Evolutionary conservation across 2,888 invertebrate species (phyloP).

Genomic region (Philopedon plagiatum): DNA sequence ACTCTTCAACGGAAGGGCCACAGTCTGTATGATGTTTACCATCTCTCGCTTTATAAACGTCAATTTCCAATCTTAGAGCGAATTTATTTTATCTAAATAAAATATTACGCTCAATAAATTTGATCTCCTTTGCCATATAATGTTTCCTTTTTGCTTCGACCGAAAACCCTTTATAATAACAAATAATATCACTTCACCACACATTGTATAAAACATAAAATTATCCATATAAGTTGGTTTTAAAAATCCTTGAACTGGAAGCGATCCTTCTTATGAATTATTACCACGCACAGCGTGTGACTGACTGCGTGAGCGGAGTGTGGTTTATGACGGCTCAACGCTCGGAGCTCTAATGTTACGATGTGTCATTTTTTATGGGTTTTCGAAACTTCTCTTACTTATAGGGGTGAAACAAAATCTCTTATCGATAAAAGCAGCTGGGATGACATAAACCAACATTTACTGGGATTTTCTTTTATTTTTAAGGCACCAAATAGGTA

Average conservation of each 20-base stretch:
- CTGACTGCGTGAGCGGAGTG: constrained; percentile 35
- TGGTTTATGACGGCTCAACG: constrained; percentile 41
- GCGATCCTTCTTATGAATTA: constrained; percentile 42
- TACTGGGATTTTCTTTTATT: constrained; percentile 12
- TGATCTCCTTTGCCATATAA: not conserved
- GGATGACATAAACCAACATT: constrained; percentile 13
- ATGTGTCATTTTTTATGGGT: constrained; percentile 51
- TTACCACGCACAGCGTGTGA: constrained; percentile 43
- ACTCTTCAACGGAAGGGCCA: no score
- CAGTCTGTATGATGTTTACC: no score
- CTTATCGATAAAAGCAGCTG: constrained; percentile 23
- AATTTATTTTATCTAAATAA: no score
- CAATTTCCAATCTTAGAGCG: no score
- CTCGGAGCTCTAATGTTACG: constrained; percentile 27
- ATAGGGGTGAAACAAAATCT: constrained; percentile 27
- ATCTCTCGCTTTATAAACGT: no score
- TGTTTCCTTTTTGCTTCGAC: not conserved
- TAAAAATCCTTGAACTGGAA: constrained; percentile 36
- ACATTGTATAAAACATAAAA: constrained; percentile 19
- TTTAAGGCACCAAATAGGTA: not conserved
- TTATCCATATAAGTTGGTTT: constrained; percentile 26
- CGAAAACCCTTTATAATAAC: not conserved
- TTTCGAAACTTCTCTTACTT: constrained; percentile 42
- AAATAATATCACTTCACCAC: constrained; percentile 5
- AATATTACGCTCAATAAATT: not conserved